Evolutionary conservation across 2,113 vertebrate species (phyloP).

Genomic region (Aplodontia rufa): DNA sequence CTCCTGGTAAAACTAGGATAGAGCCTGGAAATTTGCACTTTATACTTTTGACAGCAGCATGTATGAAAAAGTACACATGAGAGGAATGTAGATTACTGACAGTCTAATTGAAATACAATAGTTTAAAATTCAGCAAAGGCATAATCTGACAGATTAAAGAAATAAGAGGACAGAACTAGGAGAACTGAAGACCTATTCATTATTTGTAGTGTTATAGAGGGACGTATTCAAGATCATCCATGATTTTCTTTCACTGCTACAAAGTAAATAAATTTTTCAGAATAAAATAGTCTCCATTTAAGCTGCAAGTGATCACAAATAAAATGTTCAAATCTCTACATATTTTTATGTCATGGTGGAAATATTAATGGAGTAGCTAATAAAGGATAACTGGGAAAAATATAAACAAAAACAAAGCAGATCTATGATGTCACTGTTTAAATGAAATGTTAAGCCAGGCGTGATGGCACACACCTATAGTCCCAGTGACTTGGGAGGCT

Average conservation of each 20-base stretch:
- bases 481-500: too few species aligned
- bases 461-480: too few species aligned
- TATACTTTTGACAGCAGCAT: not conserved
- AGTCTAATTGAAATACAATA: not conserved
- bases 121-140: not conserved
- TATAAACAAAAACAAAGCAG: not conserved
- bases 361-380: not conserved
- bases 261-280: not conserved
- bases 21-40: not conserved
- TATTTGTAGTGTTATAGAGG: not conserved
- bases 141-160: not conserved
- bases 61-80: not conserved
- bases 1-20: not conserved
- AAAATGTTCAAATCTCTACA: slow-evolving; percentile 4
- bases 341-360: not conserved
- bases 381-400: not conserved
- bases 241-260: not conserved
- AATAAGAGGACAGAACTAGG: not conserved
- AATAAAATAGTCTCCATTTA: not conserved
- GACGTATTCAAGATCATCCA: not conserved
- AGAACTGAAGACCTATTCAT: not conserved
- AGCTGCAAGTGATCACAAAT: not conserved
- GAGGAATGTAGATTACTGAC: not conserved
- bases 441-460: not conserved
- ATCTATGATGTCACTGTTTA: not conserved